Base-by-base conservation (phyloP, 2,113 vertebrate species). In the Salvelinus fontinalis region DNA sequence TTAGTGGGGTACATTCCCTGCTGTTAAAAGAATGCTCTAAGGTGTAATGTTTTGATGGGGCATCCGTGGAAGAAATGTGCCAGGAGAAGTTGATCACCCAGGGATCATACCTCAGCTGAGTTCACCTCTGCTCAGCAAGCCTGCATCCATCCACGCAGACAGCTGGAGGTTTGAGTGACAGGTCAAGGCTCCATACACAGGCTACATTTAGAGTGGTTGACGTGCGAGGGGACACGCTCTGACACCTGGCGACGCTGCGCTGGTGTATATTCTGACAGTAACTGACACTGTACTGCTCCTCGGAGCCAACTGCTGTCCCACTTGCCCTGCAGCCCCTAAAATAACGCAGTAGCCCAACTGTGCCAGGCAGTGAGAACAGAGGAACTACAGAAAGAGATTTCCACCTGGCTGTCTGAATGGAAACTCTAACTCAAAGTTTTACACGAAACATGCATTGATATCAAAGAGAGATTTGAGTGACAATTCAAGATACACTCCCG, bases 181-280 rank as follows among this genome's bases (percentile, higher is more conserved):
- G 18, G n/a, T 54, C 51, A 13, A 24, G 59, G n/a, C 59, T 22
- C 54, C 59, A 18, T 29, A 68, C 31, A 11, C 4, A 27, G 65
- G 16, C 26, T n/a, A 70, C n/a, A 14, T 34, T 64, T 34, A 59
- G 75, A 29, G 16, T 3, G 34, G 74, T 64, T n/a, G 69, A 70
- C 75, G 85, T 79, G 83, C 83, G 68, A 31, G 71, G 66, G 80
- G 77, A 76, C 12, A 70, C 78, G 71, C 71, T 22, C 18, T 22
- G 76, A 83, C 79, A 71, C 78, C 71, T 73, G 16, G 24, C 67
- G 27, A 20, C 75, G 14, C 24, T 1, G 64, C 27, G 5, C 8
- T 24, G 5, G 71, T 27, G 71, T 73, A 65, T 26, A 39, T 31
- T 72, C 48, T 54, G 49, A 71, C 71, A 70, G 73, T 70, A 24